phyloP scores from a whole-genome alignment of 2,888 invertebrate genomes.

The Troides oblongomaculatus region DNA sequence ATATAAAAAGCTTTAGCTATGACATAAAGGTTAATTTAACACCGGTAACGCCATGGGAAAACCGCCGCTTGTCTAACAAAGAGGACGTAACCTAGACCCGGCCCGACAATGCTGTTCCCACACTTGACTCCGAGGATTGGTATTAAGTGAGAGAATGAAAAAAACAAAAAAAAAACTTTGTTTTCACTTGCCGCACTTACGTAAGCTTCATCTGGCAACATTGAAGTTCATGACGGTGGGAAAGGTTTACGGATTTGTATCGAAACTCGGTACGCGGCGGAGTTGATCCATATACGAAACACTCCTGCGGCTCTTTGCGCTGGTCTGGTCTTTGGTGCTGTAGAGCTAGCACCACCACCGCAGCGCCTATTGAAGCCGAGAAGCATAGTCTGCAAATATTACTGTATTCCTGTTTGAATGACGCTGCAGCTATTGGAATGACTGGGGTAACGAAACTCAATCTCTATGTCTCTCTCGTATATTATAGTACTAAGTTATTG shows the following conservation, averaged over 20 bases:
- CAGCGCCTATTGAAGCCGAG: no score
- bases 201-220: conserved; percentile 38
- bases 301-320: no score
- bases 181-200: conserved; percentile 61
- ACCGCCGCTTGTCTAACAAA: conserved; percentile 45
- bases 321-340: no score
- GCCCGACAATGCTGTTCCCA: conserved; percentile 53
- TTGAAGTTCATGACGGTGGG: conserved; percentile 16
- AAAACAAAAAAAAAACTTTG: conserved; percentile 44
- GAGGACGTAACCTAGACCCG: conserved; percentile 64
- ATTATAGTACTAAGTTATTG: no score
- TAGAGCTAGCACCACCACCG: no score
- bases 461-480: no score
- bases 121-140: conserved; percentile 57
- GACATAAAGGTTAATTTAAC: conserved; percentile 36
- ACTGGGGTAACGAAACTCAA: no score
- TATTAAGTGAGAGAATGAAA: conserved; percentile 33
- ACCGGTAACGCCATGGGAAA: conserved; percentile 57
- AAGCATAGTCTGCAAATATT: no score
- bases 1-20: conserved; percentile 9
- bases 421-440: no score
- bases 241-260: not conserved
- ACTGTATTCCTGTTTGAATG: no score
- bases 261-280: no score
- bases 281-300: no score